These are phyloP conservation scores for Noctua pronuba DNA, from an alignment of 2,888 invertebrate genomes.

Conservation along the genomic window DNA sequence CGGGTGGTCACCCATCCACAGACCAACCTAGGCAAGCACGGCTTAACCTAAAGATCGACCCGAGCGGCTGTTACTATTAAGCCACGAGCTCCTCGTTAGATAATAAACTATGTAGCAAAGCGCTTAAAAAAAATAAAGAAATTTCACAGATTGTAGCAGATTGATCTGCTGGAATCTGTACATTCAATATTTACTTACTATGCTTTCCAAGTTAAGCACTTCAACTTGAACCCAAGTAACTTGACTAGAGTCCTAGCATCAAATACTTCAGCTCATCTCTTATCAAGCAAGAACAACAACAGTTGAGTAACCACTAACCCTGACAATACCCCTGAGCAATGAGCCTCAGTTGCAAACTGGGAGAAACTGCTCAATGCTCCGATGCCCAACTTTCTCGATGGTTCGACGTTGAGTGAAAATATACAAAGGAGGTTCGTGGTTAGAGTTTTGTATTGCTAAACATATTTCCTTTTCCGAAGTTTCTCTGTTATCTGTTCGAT, in stretches of 20 bases:
- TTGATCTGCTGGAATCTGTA: no score
- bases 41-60: no score
- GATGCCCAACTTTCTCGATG: neutral
- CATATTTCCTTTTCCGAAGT: conserved; percentile 4
- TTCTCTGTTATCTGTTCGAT: neutral
- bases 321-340: conserved; percentile 31
- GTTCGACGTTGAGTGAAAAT: conserved; percentile 11
- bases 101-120: no score
- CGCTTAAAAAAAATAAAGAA: no score
- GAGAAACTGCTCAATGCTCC: conserved; percentile 20
- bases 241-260: neutral
- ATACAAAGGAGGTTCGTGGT: neutral
- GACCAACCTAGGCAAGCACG: no score
- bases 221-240: neutral
- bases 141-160: no score
- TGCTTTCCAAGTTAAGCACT: neutral
- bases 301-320: conserved; percentile 38
- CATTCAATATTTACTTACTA: neutral
- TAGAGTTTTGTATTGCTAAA: neutral
- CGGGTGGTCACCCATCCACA: no score
- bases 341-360: conserved; percentile 19
- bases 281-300: conserved; percentile 44
- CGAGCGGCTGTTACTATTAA: no score
- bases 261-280: conserved; percentile 9
- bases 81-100: no score